Percentiles rank a stretch among this genome's conserved stretches.
Evolutionary conservation across 2,888 invertebrate species (phyloP).

Genomic region (Leptogaster cylindrica): DNA sequence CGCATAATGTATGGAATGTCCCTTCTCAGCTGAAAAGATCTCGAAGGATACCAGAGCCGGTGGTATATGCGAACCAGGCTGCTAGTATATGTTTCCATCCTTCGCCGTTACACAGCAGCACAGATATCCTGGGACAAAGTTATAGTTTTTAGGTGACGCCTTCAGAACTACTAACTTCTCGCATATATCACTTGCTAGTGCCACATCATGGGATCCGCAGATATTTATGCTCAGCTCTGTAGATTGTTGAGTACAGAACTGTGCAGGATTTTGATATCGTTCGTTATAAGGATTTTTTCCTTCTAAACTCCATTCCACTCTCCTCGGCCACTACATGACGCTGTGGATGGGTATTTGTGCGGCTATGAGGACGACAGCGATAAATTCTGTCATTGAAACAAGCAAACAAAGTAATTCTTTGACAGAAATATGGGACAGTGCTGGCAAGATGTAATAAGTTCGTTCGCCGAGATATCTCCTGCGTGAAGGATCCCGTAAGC

Average conservation of each 20-base stretch:
- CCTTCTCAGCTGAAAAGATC: slow-evolving; percentile 29
- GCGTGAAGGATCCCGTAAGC: too few species aligned
- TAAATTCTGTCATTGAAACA: slow-evolving; percentile 46
- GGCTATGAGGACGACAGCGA: slow-evolving; percentile 27
- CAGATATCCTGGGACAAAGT: slow-evolving; percentile 47
- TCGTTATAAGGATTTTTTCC: slow-evolving; percentile 39
- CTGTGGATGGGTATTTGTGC: slow-evolving; percentile 13
- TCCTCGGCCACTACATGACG: not conserved
- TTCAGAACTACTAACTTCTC: slow-evolving; percentile 49
- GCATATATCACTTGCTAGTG: slow-evolving; percentile 48
- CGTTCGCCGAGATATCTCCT: too few species aligned
- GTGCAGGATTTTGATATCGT: slow-evolving; percentile 42
- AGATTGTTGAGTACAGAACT: slow-evolving; percentile 41
- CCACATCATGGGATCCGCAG: slow-evolving; percentile 48
- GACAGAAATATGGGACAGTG: slow-evolving; percentile 40
- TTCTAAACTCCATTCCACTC: not conserved
- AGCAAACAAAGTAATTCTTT: slow-evolving; percentile 45
- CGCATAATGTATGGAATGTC: slow-evolving; percentile 39
- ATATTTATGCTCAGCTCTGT: slow-evolving; percentile 46
- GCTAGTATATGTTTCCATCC: slow-evolving; percentile 4
- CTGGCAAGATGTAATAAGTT: slow-evolving; percentile 38
- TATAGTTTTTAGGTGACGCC: slow-evolving; percentile 49
- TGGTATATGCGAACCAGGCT: slow-evolving; percentile 18
- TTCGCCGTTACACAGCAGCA: slow-evolving; percentile 33
- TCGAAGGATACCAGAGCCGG: slow-evolving; percentile 19